These are phyloP conservation scores for Rhodophaea formosa DNA, from an alignment of 2,888 invertebrate species.

Conservation along the genomic window DNA sequence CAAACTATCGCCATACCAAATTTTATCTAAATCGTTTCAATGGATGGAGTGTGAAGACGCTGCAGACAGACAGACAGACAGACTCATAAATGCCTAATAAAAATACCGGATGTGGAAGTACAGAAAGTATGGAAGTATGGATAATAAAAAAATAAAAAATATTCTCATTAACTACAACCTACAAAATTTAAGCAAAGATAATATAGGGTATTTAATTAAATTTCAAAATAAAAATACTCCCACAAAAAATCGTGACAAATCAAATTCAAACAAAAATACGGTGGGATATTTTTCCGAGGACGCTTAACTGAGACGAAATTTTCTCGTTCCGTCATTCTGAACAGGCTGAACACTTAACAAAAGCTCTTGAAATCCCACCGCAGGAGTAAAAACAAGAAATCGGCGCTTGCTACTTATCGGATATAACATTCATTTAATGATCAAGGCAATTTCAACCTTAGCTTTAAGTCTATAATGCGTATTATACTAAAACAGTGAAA, in stretches of 20 bases:
- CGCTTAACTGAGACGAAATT: constrained; percentile 38
- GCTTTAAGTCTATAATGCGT: constrained; percentile 15
- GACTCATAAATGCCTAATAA: too few species aligned
- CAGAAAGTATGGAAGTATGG: too few species aligned
- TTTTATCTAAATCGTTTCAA: too few species aligned
- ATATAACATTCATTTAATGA: constrained; percentile 35
- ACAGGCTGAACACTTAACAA: constrained; percentile 65
- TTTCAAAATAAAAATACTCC: too few species aligned
- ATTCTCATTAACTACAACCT: too few species aligned
- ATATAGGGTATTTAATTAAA: too few species aligned
- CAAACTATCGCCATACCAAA: too few species aligned
- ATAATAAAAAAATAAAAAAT: too few species aligned
- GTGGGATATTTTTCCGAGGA: constrained; percentile 24
- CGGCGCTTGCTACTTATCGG: constrained; percentile 43
- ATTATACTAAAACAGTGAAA: constrained; percentile 21
- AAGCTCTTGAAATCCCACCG: constrained; percentile 65
- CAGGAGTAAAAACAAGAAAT: constrained; percentile 68
- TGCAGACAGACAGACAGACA: too few species aligned
- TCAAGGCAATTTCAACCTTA: constrained; percentile 30
- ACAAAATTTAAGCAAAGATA: too few species aligned
- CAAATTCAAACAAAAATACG: constrained; percentile 21
- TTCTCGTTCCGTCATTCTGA: constrained; percentile 55
- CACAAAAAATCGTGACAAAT: constrained; percentile 10
- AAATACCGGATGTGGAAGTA: too few species aligned
- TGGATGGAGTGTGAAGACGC: too few species aligned